Evolutionary conservation across 2,888 invertebrate genomes (phyloP).

Genomic region (Philereme transversata): DNA sequence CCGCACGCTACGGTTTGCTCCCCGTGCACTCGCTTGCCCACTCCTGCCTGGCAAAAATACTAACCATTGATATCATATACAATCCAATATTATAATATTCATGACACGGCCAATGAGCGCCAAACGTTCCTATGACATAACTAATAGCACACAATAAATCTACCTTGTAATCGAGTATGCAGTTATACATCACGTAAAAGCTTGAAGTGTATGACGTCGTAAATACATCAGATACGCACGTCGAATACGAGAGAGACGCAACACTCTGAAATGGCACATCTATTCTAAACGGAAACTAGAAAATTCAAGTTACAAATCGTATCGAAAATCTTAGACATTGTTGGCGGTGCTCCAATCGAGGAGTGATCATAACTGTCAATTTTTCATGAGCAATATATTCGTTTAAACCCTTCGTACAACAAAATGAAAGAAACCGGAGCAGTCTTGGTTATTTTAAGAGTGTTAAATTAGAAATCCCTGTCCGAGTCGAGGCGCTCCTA

Average conservation of each 20-base stretch:
- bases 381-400: constrained; percentile 75
- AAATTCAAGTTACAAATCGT: constrained; percentile 77
- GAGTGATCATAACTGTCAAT: constrained; percentile 84
- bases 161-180: constrained; percentile 40
- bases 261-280: constrained; percentile 73
- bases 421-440: constrained; percentile 48
- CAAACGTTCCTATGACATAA: constrained; percentile 35
- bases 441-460: constrained; percentile 37
- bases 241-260: constrained; percentile 68
- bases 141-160: constrained; percentile 43
- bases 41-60: constrained; percentile 33
- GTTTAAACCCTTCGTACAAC: constrained; percentile 58
- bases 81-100: constrained; percentile 37
- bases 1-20: constrained; percentile 33
- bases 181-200: constrained; percentile 51
- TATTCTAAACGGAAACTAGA: constrained; percentile 78
- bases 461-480: constrained; percentile 46
- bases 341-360: constrained; percentile 79
- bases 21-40: constrained; percentile 29
- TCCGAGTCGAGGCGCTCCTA: constrained; percentile 56
- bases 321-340: constrained; percentile 75
- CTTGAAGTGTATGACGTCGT: constrained; percentile 65
- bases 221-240: constrained; percentile 71
- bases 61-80: constrained; percentile 43
- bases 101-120: constrained; percentile 30